phyloP scores from a whole-genome alignment of 2,888 invertebrate species.

The Lacanobia wlatinum region DNA sequence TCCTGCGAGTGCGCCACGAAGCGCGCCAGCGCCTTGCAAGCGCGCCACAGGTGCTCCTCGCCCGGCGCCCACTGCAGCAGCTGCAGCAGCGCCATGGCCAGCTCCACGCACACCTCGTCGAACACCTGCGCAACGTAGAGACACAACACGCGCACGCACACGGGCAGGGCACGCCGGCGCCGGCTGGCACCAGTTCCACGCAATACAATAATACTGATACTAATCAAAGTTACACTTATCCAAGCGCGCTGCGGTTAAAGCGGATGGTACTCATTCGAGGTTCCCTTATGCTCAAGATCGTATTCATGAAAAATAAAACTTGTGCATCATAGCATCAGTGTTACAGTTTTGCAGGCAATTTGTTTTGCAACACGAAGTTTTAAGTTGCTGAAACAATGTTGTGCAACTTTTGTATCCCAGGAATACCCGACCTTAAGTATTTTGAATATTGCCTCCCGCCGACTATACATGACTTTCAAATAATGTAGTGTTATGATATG shows the following conservation, averaged over 20 bases:
- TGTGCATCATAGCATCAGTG: too few species aligned
- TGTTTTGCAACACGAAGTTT: not conserved
- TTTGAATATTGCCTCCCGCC: constrained; percentile 13
- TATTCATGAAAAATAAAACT: not conserved
- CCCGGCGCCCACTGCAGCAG: constrained; percentile 95
- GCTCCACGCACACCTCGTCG: constrained; percentile 97
- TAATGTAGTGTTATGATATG: too few species aligned
- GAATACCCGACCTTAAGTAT: not conserved
- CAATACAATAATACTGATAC: not conserved
- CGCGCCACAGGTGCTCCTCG: constrained; percentile 95
- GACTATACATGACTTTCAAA: not conserved
- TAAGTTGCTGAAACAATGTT: not conserved
- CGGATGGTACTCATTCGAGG: too few species aligned
- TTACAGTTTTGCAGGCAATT: too few species aligned
- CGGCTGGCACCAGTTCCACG: too few species aligned
- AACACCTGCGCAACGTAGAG: constrained; percentile 92
- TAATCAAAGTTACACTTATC: not conserved
- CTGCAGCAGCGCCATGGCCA: constrained; percentile 97
- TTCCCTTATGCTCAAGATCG: not conserved
- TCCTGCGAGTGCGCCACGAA: constrained; percentile 93
- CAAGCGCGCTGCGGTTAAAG: too few species aligned
- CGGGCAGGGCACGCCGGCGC: not conserved
- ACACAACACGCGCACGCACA: constrained; percentile 25
- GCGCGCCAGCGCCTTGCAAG: constrained; percentile 94
- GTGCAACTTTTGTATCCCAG: not conserved